Percentiles rank a stretch among this genome's conserved stretches.
phyloP scores from a whole-genome alignment of 2,888 invertebrate species.

The Drosophila yooni region DNA sequence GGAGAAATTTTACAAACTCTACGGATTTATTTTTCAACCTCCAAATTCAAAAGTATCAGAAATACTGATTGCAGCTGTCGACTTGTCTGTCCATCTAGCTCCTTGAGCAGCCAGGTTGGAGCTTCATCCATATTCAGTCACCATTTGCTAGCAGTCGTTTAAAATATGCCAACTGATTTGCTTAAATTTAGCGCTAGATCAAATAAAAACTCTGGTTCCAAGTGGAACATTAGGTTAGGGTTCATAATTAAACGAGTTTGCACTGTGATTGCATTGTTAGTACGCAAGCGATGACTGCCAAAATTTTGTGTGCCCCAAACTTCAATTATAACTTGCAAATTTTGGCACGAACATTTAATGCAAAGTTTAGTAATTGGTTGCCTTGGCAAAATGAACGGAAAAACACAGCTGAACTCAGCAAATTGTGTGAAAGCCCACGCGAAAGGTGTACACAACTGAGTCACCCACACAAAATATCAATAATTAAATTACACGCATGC shows the following conservation, averaged over 20 bases:
- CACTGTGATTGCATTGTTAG: constrained; percentile 15
- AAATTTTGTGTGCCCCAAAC: constrained; percentile 32
- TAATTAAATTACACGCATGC: constrained; percentile 29
- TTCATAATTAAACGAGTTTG: constrained; percentile 1
- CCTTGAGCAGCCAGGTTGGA: too few relatives aligned
- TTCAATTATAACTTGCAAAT: constrained; percentile 57
- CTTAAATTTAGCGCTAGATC: neutral
- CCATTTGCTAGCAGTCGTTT: neutral
- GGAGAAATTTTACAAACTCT: neutral
- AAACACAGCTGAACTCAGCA: neutral
- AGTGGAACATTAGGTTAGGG: neutral
- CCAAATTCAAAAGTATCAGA: neutral
- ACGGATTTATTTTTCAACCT: neutral
- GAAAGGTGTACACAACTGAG: neutral
- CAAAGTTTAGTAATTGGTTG: constrained; percentile 45
- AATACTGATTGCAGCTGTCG: neutral
- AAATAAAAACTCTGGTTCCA: neutral
- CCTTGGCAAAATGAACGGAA: constrained; percentile 1
- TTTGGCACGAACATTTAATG: constrained; percentile 27
- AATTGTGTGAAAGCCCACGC: neutral
- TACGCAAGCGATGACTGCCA: constrained; percentile 8
- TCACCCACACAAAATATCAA: constrained; percentile 27
- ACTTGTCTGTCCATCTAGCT: neutral
- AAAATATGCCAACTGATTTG: constrained; percentile 1
- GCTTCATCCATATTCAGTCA: neutral